Percentiles rank a stretch among this genome's conserved stretches.
These are phyloP conservation scores for Cotesia glomerata DNA, from an alignment of 1,140 invertebrate species.

Conservation along the genomic window DNA sequence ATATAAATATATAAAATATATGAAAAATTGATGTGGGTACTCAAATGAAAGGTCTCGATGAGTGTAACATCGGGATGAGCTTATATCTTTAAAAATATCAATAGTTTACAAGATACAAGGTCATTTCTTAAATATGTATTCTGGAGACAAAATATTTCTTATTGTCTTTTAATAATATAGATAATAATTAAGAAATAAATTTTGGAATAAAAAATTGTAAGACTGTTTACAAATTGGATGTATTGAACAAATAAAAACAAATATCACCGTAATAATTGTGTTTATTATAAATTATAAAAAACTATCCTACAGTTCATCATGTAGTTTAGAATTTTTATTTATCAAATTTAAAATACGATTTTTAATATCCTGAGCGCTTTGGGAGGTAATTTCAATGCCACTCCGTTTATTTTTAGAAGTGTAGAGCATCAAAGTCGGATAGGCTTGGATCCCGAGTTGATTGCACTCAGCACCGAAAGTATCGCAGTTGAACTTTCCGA, in stretches of 20 bases:
- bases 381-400: conserved; percentile 32
- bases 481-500: conserved; percentile 69
- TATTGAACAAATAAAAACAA: not conserved
- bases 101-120: no score
- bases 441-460: conserved; percentile 61
- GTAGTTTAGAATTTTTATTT: conserved; percentile 14
- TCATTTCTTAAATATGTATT: no score
- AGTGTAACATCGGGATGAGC: no score
- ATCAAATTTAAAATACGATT: conserved; percentile 31
- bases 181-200: no score
- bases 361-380: conserved; percentile 37
- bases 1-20: no score
- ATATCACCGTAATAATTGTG: conserved; percentile 2
- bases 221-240: no score
- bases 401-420: conserved; percentile 29
- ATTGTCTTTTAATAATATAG: no score
- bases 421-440: conserved; percentile 64
- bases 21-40: no score
- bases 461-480: conserved; percentile 57
- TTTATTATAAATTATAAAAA: conserved; percentile 12
- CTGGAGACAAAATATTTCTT: no score
- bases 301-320: conserved; percentile 38
- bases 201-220: no score
- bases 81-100: no score
- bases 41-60: no score